phyloP scores from a whole-genome alignment of 1,140 invertebrate species.

The Elymnias hypermnestra region DNA sequence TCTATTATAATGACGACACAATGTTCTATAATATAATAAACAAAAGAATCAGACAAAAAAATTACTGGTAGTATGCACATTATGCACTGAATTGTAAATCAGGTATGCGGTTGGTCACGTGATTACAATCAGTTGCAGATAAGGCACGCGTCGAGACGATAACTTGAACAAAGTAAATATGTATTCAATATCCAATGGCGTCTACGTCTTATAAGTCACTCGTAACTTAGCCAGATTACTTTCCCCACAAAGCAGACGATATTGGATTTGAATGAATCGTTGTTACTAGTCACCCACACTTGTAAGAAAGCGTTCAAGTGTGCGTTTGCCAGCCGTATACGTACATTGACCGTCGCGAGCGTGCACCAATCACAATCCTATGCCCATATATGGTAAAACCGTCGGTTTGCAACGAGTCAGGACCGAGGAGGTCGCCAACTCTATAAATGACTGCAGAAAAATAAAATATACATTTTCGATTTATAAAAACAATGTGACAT shows the following conservation, averaged over 20 bases:
- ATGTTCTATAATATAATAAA: no score
- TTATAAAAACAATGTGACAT: conserved; percentile 45
- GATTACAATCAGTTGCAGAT: conserved; percentile 28
- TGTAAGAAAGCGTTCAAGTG: conserved; percentile 21
- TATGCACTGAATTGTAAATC: conserved; percentile 12
- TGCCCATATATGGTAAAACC: conserved; percentile 87
- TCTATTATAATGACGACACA: no score
- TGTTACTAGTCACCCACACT: conserved; percentile 47
- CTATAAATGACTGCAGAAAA: conserved; percentile 34
- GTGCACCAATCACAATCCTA: conserved; percentile 80
- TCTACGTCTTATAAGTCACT: conserved; percentile 8
- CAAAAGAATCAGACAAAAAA: no score
- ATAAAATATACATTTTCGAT: conserved; percentile 52
- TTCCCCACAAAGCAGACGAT: conserved; percentile 24
- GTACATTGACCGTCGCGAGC: conserved; percentile 51
- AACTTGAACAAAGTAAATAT: conserved; percentile 19
- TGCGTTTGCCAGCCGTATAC: conserved; percentile 40
- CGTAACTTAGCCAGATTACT: conserved; percentile 24
- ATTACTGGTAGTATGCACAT: background rate
- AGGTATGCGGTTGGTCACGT: conserved; percentile 22
- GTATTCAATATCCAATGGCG: background rate
- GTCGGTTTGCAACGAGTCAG: conserved; percentile 65
- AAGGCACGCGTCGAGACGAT: conserved; percentile 23
- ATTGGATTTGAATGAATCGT: conserved; percentile 52
- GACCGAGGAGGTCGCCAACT: conserved; percentile 53